Conservation (phyloP, 2,797 vertebrate genomes). For the Darevskia nairensis region DNA sequence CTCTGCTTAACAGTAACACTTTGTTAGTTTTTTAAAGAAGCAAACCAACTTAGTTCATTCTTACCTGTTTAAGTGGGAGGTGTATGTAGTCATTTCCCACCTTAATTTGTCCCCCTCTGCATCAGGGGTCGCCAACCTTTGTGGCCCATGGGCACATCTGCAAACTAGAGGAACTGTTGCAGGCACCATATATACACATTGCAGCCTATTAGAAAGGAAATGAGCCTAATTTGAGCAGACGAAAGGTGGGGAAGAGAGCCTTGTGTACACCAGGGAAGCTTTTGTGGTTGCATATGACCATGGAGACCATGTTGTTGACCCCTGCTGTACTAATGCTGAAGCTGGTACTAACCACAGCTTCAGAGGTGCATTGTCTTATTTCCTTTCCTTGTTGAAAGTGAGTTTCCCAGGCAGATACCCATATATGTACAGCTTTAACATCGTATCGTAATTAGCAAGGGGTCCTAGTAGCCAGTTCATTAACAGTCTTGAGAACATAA, state of each 20-base stretch:
- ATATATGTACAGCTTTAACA: background rate
- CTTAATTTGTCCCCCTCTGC: constrained; percentile 1
- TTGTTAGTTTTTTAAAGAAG: background rate
- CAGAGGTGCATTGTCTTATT: background rate
- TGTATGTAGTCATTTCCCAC: background rate
- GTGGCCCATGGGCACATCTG: too few relatives aligned
- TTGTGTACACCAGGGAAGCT: too few relatives aligned
- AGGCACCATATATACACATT: too few relatives aligned
- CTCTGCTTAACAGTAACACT: background rate
- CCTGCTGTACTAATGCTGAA: background rate
- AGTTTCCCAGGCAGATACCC: background rate
- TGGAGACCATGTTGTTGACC: too few relatives aligned
- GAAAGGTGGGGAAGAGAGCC: too few relatives aligned
- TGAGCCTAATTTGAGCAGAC: too few relatives aligned
- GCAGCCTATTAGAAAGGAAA: too few relatives aligned
- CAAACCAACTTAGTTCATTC: background rate
- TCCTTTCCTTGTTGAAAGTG: background rate
- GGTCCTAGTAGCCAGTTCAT: background rate
- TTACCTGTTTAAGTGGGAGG: background rate
- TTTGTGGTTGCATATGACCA: too few relatives aligned
- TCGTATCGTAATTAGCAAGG: background rate
- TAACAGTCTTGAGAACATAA: background rate
- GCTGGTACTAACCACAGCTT: background rate
- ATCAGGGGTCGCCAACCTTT: background rate
- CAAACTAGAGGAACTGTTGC: too few relatives aligned